Evolutionary conservation across 2,797 vertebrate species (phyloP).

Genomic region (Myotis planiceps): DNA sequence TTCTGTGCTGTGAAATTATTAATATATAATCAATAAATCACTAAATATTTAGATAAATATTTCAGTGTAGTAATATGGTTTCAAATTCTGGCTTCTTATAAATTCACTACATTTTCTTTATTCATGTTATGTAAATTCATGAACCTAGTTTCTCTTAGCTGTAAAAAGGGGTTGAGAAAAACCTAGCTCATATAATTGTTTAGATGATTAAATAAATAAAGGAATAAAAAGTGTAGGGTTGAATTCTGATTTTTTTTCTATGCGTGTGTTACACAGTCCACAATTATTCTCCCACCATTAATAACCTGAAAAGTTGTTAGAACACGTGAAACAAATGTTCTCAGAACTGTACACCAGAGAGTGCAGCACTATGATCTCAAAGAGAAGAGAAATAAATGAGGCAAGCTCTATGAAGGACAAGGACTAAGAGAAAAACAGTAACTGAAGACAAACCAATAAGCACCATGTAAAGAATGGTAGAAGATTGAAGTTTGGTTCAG

Average conservation of each 20-base stretch:
- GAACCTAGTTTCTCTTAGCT: not conserved
- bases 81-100: not conserved
- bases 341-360: not conserved
- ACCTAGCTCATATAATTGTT: not conserved
- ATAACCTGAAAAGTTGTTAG: not conserved
- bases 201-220: not conserved
- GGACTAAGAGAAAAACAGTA: not conserved
- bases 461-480: not conserved
- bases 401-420: not conserved
- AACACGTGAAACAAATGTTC: not conserved
- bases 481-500: not conserved
- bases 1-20: not conserved
- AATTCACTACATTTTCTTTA: not conserved
- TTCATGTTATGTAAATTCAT: not conserved
- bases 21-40: not conserved
- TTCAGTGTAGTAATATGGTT: not conserved
- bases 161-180: not conserved
- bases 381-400: not conserved
- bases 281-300: not conserved
- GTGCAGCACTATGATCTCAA: not conserved
- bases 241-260: not conserved
- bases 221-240: not conserved
- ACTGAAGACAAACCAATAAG: not conserved
- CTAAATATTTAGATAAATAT: not conserved
- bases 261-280: not conserved